These are phyloP conservation scores for Todiramphus saurophagus DNA, from an alignment of 2,113 vertebrate genomes.

Conservation along the genomic window DNA sequence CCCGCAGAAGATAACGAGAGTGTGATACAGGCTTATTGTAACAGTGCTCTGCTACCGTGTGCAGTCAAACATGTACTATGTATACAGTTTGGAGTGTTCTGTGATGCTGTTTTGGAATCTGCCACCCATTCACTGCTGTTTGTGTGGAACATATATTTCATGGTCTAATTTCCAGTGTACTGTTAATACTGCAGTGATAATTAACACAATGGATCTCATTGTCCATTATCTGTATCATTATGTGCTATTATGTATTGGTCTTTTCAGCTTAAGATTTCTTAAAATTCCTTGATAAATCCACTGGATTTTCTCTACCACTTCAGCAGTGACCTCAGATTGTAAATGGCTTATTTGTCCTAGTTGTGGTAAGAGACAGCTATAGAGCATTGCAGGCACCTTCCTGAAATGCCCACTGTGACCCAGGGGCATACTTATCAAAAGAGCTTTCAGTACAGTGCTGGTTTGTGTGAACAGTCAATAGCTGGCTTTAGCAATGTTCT, in stretches of 20 bases:
- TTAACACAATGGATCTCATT: not conserved
- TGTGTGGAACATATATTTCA: not conserved
- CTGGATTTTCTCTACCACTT: not conserved
- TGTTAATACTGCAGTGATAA: not conserved
- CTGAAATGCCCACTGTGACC: not conserved
- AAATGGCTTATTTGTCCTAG: constrained; percentile 2
- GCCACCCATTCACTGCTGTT: not conserved
- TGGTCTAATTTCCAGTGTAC: not conserved
- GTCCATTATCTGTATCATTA: not conserved
- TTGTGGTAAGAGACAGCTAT: not conserved
- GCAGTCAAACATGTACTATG: not conserved
- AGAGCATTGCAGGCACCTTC: not conserved
- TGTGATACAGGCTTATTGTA: not conserved
- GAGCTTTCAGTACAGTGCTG: not conserved
- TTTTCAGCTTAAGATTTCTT: not conserved
- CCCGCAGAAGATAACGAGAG: not conserved
- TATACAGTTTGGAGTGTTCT: not conserved
- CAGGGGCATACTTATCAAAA: not conserved
- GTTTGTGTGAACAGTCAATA: not conserved
- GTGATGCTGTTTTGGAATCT: not conserved
- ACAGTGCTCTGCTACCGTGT: not conserved
- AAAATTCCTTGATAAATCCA: not conserved
- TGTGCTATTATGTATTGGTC: not conserved
- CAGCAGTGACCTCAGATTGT: not conserved
- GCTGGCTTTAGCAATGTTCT: not conserved